Conservation (phyloP, 2,888 invertebrate genomes). For the Athalia circularis region DNA sequence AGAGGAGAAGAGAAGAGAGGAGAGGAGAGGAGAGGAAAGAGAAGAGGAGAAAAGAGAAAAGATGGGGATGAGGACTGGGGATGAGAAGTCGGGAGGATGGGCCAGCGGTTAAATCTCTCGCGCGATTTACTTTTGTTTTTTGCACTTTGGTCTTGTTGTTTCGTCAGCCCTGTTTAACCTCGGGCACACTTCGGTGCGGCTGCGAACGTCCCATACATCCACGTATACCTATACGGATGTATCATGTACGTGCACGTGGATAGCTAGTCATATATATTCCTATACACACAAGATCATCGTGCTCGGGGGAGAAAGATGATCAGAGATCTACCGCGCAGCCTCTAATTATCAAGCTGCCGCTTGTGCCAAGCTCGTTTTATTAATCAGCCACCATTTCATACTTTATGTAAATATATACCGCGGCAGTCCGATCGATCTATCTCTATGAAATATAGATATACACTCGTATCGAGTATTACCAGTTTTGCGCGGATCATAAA, state of each 20-base stretch:
- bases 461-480: not conserved
- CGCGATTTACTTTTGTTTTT: slow-evolving; percentile 40
- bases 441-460: not conserved
- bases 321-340: slow-evolving; percentile 42
- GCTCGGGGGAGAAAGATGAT: slow-evolving; percentile 30
- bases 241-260: not conserved
- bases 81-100: slow-evolving; percentile 11
- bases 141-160: slow-evolving; percentile 39
- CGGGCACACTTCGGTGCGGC: slow-evolving; percentile 36
- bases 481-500: not conserved
- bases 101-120: slow-evolving; percentile 36
- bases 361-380: slow-evolving; percentile 25
- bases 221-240: not conserved
- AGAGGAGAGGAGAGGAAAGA: not conserved
- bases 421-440: slow-evolving; percentile 36
- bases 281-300: not conserved
- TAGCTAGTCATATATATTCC: not conserved
- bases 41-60: not conserved
- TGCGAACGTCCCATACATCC: not conserved
- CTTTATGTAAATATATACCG: not conserved
- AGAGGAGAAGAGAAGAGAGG: too few species aligned
- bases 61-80: not conserved
- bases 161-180: slow-evolving; percentile 37
- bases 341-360: slow-evolving; percentile 43
- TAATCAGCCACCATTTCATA: slow-evolving; percentile 34